Base-by-base conservation (phyloP, 1,140 invertebrate genomes). In the Scaptomyza hsui region DNA sequence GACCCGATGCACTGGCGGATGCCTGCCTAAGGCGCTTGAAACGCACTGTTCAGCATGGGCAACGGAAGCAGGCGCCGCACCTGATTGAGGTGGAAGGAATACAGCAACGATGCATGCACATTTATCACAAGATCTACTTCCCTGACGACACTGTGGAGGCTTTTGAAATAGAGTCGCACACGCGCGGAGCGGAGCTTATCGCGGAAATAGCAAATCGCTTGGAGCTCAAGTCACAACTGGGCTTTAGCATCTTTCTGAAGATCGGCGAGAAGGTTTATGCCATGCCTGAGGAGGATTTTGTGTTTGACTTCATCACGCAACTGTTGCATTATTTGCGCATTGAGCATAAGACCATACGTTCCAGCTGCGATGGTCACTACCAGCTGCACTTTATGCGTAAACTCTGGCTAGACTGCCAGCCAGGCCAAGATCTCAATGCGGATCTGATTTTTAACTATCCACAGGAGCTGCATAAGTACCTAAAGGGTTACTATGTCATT, bases 321-420 rank as follows among this genome's bases (percentile, higher is more conserved):
- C 92, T 95, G 5, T 93, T 94, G n/a, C 95, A 97, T 82, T 98
- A 97, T 96, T 95, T 97, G 81, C 95, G 95, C 63, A n/a, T n/a
- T n/a, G 94, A 96, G 86, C 96, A 96, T 15, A 93, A 95, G 79
- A 95, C 96, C 1, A 92, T 93, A 2, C 93, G 95, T 89, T 95
- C 95, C 91, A 94, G 78, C 69, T 92, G 92, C 61, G 82, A 72
- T 47, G 80, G 15, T 70, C 96, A 95, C 32, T 98, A 99, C 91
- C 94, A 98, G 92, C 95, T 99, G 75, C 98, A 98, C 93, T 99
- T 98, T 90, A 98, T 99, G 97, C 97, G 98, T 89, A 99, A 99
- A 91, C 92, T 99, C 1, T 99, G 98, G 98, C 95, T 97, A 0
- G 97, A 97, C 78, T 96, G 96, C 7, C 53, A 55, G 13, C 97